Percentiles rank a stretch among this genome's conserved stretches.
Conservation (phyloP, 2,797 vertebrate genomes). For the Anomalospiza imberbis region DNA sequence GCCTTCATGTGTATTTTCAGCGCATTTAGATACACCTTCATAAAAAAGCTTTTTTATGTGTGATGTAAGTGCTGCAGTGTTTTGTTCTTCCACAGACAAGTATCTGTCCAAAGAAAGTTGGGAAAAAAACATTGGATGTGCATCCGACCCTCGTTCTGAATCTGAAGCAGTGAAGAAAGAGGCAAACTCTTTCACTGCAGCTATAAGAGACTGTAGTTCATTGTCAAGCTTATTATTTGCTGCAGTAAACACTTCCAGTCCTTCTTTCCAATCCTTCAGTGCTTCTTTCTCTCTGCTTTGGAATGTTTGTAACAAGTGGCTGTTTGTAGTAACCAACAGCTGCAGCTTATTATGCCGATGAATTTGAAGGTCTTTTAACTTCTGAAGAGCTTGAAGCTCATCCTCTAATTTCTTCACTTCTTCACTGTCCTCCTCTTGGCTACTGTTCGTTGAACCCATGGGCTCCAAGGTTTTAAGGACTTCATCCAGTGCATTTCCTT, state of each 20-base stretch:
- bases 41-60: constrained; percentile 81
- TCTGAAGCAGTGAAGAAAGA: constrained; percentile 67
- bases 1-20: constrained; percentile 77
- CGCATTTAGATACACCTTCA: constrained; percentile 73
- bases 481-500: constrained; percentile 81
- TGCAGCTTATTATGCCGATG: constrained; percentile 81
- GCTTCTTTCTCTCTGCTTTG: constrained; percentile 67
- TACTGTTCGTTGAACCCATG: neutral
- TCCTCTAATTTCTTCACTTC: constrained; percentile 76
- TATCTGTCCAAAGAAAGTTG: constrained; percentile 82
- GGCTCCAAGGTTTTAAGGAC: constrained; percentile 81
- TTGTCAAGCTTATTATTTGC: constrained; percentile 76
- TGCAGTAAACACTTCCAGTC: constrained; percentile 64
- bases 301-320: constrained; percentile 70
- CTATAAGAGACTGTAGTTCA: constrained; percentile 75
- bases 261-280: constrained; percentile 68
- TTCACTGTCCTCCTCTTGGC: constrained; percentile 60
- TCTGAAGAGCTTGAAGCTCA: constrained; percentile 79
- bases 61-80: constrained; percentile 80
- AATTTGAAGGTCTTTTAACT: constrained; percentile 80
- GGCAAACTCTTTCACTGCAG: constrained; percentile 73
- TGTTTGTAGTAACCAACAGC: constrained; percentile 68
- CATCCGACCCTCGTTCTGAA: constrained; percentile 7
- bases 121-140: constrained; percentile 76
- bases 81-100: constrained; percentile 83